A percentile compares a stretch with the other conserved stretches of the same genome.
phyloP scores from a whole-genome alignment of 2,888 invertebrate genomes.

The Pristionchus mayeri region DNA sequence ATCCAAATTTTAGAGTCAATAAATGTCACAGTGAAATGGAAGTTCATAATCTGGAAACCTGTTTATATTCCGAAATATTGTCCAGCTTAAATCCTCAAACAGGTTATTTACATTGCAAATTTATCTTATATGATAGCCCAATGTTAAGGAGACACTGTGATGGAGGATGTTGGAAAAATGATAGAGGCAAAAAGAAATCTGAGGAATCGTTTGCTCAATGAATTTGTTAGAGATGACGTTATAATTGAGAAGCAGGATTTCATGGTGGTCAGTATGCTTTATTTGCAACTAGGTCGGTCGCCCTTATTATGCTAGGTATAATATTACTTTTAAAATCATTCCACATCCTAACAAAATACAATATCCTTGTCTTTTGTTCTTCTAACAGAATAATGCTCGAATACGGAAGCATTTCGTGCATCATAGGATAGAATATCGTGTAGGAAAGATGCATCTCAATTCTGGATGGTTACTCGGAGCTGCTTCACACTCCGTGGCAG shows the following conservation, averaged over 20 bases:
- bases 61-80: slow-evolving; percentile 46
- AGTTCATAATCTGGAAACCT: slow-evolving; percentile 51
- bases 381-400: too few relatives aligned
- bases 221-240: slow-evolving; percentile 53
- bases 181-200: slow-evolving; percentile 47
- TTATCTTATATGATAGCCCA: too few relatives aligned
- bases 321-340: too few relatives aligned
- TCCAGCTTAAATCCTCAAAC: not conserved
- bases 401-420: too few relatives aligned
- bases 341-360: too few relatives aligned
- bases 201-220: slow-evolving; percentile 58
- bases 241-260: slow-evolving; percentile 60
- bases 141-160: not conserved
- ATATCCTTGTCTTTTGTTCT: too few relatives aligned
- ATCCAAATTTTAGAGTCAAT: not conserved
- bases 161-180: slow-evolving; percentile 16
- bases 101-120: not conserved
- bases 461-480: slow-evolving; percentile 62
- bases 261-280: slow-evolving; percentile 53
- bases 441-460: slow-evolving; percentile 59
- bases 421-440: too few relatives aligned
- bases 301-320: too few relatives aligned
- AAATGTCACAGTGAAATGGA: slow-evolving; percentile 50
- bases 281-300: too few relatives aligned
- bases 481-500: slow-evolving; percentile 64